Evolutionary conservation across 2,113 vertebrate species (phyloP), one percentile per base, ranked within the genome.

Genomic region (Pipra filicauda): DNA sequence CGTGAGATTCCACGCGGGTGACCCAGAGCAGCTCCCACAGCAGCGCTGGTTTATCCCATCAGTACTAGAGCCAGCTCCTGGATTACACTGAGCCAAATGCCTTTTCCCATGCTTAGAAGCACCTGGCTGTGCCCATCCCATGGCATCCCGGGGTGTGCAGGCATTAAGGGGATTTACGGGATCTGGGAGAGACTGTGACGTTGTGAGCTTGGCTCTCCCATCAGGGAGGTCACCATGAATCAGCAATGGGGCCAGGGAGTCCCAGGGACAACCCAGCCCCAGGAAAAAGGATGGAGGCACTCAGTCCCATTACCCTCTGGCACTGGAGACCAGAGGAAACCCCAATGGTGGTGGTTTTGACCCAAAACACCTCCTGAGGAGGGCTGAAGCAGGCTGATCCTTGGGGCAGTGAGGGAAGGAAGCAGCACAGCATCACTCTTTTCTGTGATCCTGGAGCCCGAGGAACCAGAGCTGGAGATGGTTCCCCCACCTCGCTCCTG

Each of bases 1-100:
- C 0, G 8, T 80, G 88, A 28, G 30, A 49, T 77, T 55, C 69
- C 35, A 22, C 2, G 0, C 0, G 2, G 57, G 26, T 41, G 51
- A 28, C 61, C 12, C 26, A 3, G 76, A 88, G 85, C 67, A 66
- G 82, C 44, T 76, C 82, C 66, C 3, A 3, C 20, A n/a, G 88
- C 85, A 77, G 77, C 0, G 0, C 21, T 21, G 62, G 35, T 84
- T 43, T 20, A 62, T 57, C 64, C 59, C 1, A 0, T 3, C 30
- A 64, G 39, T 26, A 7, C n/a, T 2, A 35, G 51, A 52, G 10
- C 33, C 73, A 21, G 27, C 44, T 74, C 70, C 52, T 24, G 65
- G 74, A 21, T 87, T 28, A 9, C 8, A 18, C 12, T 44, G 6
- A 46, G 21, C 27, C 41, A 15, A 49, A 8, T 12, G 7, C 1